These are phyloP conservation scores for Psettodes erumei DNA, from an alignment of 2,113 vertebrate genomes.

Conservation along the genomic window DNA sequence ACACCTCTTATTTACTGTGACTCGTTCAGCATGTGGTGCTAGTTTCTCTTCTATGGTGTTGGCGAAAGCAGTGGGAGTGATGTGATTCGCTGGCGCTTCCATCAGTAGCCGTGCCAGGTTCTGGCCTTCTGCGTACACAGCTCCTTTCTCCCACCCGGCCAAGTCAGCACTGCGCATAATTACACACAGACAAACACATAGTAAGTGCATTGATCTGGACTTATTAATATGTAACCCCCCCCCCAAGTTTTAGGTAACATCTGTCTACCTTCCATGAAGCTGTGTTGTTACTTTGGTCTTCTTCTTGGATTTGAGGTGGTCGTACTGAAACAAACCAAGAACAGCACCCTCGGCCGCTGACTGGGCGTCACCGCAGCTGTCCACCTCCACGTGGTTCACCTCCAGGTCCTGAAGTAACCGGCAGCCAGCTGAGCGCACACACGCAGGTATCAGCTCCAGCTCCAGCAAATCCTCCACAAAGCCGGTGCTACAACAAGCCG, in stretches of 20 bases:
- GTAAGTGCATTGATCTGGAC: background rate
- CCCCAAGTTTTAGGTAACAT: background rate
- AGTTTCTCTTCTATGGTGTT: slow-evolving; percentile 88
- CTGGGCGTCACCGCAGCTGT: slow-evolving; percentile 93
- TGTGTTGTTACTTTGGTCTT: slow-evolving; percentile 83
- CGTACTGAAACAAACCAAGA: slow-evolving; percentile 92
- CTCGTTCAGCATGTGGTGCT: slow-evolving; percentile 76
- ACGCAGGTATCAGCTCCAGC: background rate
- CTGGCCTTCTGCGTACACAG: slow-evolving; percentile 91
- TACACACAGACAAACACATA: background rate
- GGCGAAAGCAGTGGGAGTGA: slow-evolving; percentile 92
- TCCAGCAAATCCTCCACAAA: background rate
- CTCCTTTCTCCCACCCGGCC: slow-evolving; percentile 89
- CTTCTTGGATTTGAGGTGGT: slow-evolving; percentile 93
- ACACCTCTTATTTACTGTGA: slow-evolving; percentile 89
- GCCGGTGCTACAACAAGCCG: background rate
- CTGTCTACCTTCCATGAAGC: slow-evolving; percentile 88
- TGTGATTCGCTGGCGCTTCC: slow-evolving; percentile 94
- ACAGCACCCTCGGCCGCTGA: slow-evolving; percentile 93
- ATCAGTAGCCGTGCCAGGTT: slow-evolving; percentile 93
- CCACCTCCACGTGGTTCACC: slow-evolving; percentile 89
- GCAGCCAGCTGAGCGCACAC: slow-evolving; percentile 86
- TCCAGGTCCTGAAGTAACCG: slow-evolving; percentile 91
- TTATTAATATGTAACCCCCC: background rate
- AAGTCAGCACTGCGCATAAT: slow-evolving; percentile 78